phyloP scores from a whole-genome alignment of 2,888 invertebrate species.

The Gerris lacustris region DNA sequence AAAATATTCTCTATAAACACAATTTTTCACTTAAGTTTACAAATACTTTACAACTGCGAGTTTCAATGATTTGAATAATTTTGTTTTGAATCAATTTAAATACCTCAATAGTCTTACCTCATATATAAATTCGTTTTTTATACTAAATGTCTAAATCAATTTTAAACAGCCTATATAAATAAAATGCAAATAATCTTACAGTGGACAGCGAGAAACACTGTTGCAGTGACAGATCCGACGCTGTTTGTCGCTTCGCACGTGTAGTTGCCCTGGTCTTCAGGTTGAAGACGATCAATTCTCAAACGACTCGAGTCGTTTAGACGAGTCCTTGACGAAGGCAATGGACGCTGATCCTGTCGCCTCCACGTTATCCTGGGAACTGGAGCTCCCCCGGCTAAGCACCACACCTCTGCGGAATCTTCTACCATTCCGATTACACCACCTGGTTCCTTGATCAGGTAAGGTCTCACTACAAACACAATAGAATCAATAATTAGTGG shows the following conservation, averaged over 20 bases:
- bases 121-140: no score
- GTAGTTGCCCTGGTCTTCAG: conserved; percentile 75
- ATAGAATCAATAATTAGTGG: no score
- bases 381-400: conserved; percentile 82
- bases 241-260: conserved; percentile 81
- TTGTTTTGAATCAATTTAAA: no score
- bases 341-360: conserved; percentile 58
- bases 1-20: no score
- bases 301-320: conserved; percentile 69
- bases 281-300: conserved; percentile 66
- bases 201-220: conserved; percentile 75
- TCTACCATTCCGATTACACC: conserved; percentile 74
- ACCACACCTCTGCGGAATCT: conserved; percentile 73
- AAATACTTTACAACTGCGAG: no score
- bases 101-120: no score
- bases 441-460: conserved; percentile 75
- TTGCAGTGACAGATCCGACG: conserved; percentile 71
- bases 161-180: no score
- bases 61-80: no score
- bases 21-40: no score
- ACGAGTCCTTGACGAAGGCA: conserved; percentile 65
- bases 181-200: conserved; percentile 49
- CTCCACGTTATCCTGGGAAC: conserved; percentile 79
- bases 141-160: no score
- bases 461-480: conserved; percentile 63